Conservation (phyloP, 1,140 invertebrate species). For the Adelges cooleyi region DNA sequence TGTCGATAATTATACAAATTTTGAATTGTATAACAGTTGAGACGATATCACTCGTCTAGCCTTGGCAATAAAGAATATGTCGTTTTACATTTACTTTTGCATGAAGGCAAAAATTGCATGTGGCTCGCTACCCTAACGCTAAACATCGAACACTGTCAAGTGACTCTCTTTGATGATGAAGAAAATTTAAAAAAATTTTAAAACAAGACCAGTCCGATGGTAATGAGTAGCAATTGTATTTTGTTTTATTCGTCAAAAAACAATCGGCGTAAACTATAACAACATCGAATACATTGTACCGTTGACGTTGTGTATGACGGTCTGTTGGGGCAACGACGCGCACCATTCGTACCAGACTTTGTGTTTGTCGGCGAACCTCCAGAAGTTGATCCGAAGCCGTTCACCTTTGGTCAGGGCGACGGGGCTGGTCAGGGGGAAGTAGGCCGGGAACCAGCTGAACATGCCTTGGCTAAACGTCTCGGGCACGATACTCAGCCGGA, state of each 20-base stretch:
- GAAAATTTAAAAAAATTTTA: no score
- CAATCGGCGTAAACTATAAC: neutral
- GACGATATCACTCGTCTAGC: no score
- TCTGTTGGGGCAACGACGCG: conserved; percentile 51
- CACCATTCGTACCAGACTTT: conserved; percentile 97
- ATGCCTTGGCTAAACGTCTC: conserved; percentile 75
- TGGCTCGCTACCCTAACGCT: no score
- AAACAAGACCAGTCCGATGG: no score
- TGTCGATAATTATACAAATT: no score
- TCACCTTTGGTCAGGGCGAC: conserved; percentile 56
- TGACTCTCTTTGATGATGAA: no score
- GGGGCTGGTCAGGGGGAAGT: conserved; percentile 80
- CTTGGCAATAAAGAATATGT: no score
- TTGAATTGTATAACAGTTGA: no score
- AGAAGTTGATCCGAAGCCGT: conserved; percentile 69
- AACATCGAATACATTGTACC: conserved; percentile 39
- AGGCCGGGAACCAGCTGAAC: conserved; percentile 96
- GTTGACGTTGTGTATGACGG: conserved; percentile 65
- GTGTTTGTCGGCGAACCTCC: conserved; percentile 61
- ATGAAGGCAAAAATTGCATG: no score
- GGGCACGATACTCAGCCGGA: conserved; percentile 81
- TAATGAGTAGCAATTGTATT: neutral
- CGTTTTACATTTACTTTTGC: no score
- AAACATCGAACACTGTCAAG: no score
- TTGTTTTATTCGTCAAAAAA: neutral